These are phyloP conservation scores for Anaspis maculata DNA, from an alignment of 2,888 invertebrate species.

Conservation along the genomic window DNA sequence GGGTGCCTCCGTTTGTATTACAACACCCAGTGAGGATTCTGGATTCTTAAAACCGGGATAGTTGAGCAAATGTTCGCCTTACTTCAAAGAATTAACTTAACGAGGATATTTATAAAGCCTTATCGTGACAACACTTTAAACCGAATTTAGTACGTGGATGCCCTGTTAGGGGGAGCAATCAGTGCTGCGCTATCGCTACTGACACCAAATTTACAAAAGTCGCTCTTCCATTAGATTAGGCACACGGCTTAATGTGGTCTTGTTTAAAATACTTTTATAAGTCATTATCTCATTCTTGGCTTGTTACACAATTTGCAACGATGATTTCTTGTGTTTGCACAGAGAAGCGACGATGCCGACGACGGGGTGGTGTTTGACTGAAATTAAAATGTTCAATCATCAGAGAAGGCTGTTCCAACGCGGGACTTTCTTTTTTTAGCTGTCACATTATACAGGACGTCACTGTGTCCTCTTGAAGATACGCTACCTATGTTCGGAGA, in stretches of 20 bases:
- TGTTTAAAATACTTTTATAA: slow-evolving; percentile 35
- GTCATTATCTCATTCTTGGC: slow-evolving; percentile 30
- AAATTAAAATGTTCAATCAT: too few relatives aligned
- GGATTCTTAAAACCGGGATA: slow-evolving; percentile 13
- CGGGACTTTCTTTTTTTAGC: too few relatives aligned
- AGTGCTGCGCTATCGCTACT: slow-evolving; percentile 31
- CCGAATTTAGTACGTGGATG: slow-evolving; percentile 37
- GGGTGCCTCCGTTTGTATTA: too few relatives aligned
- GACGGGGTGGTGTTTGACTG: too few relatives aligned
- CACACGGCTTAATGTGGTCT: slow-evolving; percentile 32
- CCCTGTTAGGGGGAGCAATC: slow-evolving; percentile 31
- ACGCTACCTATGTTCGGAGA: too few relatives aligned
- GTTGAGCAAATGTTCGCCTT: slow-evolving; percentile 24
- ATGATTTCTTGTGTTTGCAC: too few relatives aligned
- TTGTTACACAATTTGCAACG: too few relatives aligned
- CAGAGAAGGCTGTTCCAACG: too few relatives aligned
- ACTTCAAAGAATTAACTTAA: slow-evolving; percentile 36
- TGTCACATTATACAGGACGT: too few relatives aligned
- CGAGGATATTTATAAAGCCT: slow-evolving; percentile 39
- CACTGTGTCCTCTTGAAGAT: too few relatives aligned
- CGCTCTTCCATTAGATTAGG: slow-evolving; percentile 33
- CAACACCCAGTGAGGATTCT: too few relatives aligned
- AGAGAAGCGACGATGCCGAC: too few relatives aligned
- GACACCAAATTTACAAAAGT: slow-evolving; percentile 35
- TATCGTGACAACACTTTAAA: slow-evolving; percentile 39